These are phyloP conservation scores for Acestrorhynchus altus DNA, from an alignment of 2,797 vertebrate species.

Conservation along the genomic window DNA sequence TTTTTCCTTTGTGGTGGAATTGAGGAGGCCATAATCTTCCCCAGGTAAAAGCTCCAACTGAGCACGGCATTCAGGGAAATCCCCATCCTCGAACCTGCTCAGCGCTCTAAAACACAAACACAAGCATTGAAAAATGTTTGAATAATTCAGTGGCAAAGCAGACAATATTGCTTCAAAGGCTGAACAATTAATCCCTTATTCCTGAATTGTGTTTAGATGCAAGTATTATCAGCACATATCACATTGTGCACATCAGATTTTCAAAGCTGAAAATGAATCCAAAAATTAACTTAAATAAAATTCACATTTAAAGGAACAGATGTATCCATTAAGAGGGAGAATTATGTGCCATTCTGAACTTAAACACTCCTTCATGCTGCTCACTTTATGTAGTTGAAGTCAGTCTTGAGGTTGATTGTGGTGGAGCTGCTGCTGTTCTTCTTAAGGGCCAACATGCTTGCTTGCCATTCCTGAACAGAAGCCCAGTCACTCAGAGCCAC, in stretches of 20 bases:
- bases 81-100: constrained; percentile 91
- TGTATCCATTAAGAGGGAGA: no score
- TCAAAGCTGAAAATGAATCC: no score
- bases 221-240: no score
- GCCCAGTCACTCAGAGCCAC: constrained; percentile 93
- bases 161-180: background rate
- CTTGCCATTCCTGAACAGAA: constrained; percentile 95
- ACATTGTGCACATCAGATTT: no score
- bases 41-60: constrained; percentile 95
- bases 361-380: constrained; percentile 29
- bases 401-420: constrained; percentile 87
- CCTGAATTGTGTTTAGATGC: no score
- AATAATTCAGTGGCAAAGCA: background rate
- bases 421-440: constrained; percentile 84
- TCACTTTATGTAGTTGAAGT: constrained; percentile 96
- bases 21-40: constrained; percentile 90
- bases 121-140: background rate
- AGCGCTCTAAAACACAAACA: constrained; percentile 80
- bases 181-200: no score
- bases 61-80: constrained; percentile 86
- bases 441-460: constrained; percentile 85
- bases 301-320: no score
- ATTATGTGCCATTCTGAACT: background rate
- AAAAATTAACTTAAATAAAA: no score
- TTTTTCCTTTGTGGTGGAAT: constrained; percentile 90